Percentiles rank a stretch among this genome's conserved stretches.
Conservation (phyloP, 37 sponge, comb jelly and placozoan species). For the Aplysina aerophoba region DNA sequence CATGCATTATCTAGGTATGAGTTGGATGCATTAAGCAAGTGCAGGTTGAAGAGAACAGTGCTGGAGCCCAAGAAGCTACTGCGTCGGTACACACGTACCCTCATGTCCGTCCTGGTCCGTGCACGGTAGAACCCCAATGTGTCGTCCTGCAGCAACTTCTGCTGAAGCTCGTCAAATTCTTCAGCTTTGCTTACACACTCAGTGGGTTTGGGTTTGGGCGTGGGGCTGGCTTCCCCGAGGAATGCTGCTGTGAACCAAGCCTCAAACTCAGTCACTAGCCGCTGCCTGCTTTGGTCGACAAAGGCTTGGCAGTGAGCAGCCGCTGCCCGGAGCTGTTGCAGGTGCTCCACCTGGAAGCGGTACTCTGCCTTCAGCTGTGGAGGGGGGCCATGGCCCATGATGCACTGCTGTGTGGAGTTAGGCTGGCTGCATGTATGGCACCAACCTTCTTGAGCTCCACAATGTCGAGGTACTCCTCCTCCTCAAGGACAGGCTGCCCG, state of each 20-base stretch:
- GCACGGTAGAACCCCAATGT: conserved; percentile 8
- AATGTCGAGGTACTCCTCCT: conserved; percentile 77
- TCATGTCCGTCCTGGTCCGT: conserved; percentile 10
- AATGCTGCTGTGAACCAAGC: conserved; percentile 80
- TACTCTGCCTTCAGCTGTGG: conserved; percentile 79
- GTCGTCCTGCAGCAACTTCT: conserved; percentile 59
- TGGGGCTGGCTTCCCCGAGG: conserved; percentile 35
- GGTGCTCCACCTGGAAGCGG: conserved; percentile 41
- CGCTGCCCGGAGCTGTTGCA: conserved; percentile 63
- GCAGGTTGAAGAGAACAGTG: too few relatives aligned
- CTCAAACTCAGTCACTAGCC: conserved; percentile 88
- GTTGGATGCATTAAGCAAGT: too few relatives aligned
- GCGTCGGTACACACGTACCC: not conserved
- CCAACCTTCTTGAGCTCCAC: conserved; percentile 78
- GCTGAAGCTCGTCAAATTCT: conserved; percentile 65
- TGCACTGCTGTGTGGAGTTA: not conserved
- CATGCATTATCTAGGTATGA: too few relatives aligned
- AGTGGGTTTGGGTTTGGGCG: not conserved
- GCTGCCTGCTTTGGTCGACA: conserved; percentile 78
- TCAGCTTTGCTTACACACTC: conserved; percentile 27
- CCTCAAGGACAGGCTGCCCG: conserved; percentile 75
- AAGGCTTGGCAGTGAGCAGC: conserved; percentile 80
- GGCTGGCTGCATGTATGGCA: not conserved
- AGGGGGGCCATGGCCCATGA: not conserved
- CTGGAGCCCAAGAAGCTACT: too few relatives aligned